Evolutionary conservation across 2,113 vertebrate genomes (phyloP), one percentile per base, ranked within the genome.

Genomic region (Pelusios castaneus): DNA sequence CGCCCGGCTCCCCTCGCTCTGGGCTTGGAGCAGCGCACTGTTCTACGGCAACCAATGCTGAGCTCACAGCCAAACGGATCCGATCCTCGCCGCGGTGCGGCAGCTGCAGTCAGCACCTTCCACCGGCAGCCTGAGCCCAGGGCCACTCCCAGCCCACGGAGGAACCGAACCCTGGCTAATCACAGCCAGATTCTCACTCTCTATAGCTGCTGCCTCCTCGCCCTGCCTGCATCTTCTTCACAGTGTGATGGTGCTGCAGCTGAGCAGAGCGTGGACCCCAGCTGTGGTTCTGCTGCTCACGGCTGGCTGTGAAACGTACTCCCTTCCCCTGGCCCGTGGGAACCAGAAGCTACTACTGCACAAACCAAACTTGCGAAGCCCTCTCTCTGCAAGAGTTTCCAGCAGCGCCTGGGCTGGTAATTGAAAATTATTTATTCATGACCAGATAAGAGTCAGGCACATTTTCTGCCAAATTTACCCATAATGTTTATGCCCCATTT

Each of bases 381-480:
- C 95, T 97, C 82, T 95, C 91, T 96, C 82, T 95, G 94, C 31
- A 76, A 1, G 31, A 91, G 94, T 88, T 97, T 96, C 94, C 91
- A 96, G 87, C 82, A 88, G 81, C 3, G 91, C 24, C 79, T 90
- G 87, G 94, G 95, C 93, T 89, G 85, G 27, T 98, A 97, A 98
- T 91, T 98, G 98, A 98, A 98, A 98, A 97, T 98, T 98, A 97
- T 97, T 98, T 98, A 98, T 98, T 98, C 98, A 97, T 97, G 97
- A 97, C 97, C 94, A 97, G 97, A 98, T 96, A 88, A 97, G 24
- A 96, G 97, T 95, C 96, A 97, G 96, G 94, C 97, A 97, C 94
- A 96, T 98, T 98, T 98, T 98, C 97, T 98, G 98, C 97, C 97
- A 98, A 98, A 98, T 98, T 98, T 98, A 97, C 97, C 97, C 97